phyloP scores from a whole-genome alignment of 2,113 vertebrate species.

The Hypanus sabinus region DNA sequence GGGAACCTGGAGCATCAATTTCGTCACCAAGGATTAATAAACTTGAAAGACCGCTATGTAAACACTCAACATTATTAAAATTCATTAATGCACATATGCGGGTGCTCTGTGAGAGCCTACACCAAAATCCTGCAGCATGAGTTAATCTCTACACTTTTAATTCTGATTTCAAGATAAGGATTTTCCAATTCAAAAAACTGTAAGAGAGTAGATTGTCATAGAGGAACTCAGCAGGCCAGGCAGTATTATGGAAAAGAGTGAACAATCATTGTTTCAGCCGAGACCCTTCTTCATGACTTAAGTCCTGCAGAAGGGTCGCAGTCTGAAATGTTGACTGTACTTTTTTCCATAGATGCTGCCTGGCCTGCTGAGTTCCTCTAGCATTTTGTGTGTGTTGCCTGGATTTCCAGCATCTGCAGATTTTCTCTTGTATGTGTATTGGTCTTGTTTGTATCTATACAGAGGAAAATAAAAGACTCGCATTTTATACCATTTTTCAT shows the following conservation, averaged over 20 bases:
- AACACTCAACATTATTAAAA: constrained; percentile 16
- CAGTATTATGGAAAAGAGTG: too few species aligned
- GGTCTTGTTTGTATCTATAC: neutral
- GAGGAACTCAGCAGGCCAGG: too few species aligned
- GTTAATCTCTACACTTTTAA: neutral
- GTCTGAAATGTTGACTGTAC: too few species aligned
- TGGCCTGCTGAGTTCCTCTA: too few species aligned
- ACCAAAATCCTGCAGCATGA: neutral
- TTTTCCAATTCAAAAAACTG: neutral
- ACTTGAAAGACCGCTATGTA: neutral
- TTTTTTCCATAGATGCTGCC: too few species aligned
- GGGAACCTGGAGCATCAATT: constrained; percentile 17
- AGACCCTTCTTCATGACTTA: too few species aligned
- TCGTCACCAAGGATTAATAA: neutral
- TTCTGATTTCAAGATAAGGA: neutral
- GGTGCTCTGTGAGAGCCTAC: neutral
- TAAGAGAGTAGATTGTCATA: too few species aligned
- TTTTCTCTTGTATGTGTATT: too few species aligned
- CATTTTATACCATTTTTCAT: neutral
- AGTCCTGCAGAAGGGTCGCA: too few species aligned
- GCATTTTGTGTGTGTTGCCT: too few species aligned
- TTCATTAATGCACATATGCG: neutral
- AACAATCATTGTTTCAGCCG: too few species aligned
- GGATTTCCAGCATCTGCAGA: too few species aligned
- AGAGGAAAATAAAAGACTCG: neutral